Base-by-base conservation (phyloP, 1,140 invertebrate genomes). In the Megathymus violae region DNA sequence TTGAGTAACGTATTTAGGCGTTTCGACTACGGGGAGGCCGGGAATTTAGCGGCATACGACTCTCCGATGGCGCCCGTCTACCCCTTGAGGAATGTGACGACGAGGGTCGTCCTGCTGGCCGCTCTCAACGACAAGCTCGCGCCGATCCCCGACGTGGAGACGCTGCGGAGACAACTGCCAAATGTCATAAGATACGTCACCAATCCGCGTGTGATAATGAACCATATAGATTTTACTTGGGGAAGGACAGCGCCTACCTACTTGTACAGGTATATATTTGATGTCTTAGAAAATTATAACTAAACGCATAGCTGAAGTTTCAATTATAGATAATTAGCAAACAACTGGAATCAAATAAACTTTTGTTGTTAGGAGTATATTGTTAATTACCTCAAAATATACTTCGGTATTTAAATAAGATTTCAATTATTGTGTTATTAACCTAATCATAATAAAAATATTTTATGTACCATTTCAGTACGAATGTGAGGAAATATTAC, bases 81-180 rank as follows among this genome's bases (percentile, higher is more conserved):
- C 67, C 71, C 92, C 63, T 66, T 93, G 0, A 77, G 64, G 4
- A 91, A 91, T 48, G 83, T 95, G 9, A 91, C 75, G 3, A 85
- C 92, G 9, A 93, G 93, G 0, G 81, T 93, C 1, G 91, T 88
- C n/a, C 62, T 95, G 9, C 91, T 93, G 59, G 93, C 90, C 62
- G 92, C 91, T n/a, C 72, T 80, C n/a, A 94, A 94, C 59, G 95
- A 95, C 78, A 91, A 83, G 70, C 67, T 95, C 2, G 91, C 93
- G 3, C 59, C 62, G 5, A n/a, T 74, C 10, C 36, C 92, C 89
- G 93, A 94, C 73, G 92, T 94, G 0, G 46, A 83, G 15, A 76
- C 69, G 13, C 62, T 94, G 10, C 74, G 78, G 3, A 60, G 65
- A 0, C 48, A 78, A 19, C 58, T 94, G 22, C 85, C 91, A 0